Evolutionary conservation across 92 coral and sea anemone genomes (phyloP).

Genomic region (Blastomussa wellsi): DNA sequence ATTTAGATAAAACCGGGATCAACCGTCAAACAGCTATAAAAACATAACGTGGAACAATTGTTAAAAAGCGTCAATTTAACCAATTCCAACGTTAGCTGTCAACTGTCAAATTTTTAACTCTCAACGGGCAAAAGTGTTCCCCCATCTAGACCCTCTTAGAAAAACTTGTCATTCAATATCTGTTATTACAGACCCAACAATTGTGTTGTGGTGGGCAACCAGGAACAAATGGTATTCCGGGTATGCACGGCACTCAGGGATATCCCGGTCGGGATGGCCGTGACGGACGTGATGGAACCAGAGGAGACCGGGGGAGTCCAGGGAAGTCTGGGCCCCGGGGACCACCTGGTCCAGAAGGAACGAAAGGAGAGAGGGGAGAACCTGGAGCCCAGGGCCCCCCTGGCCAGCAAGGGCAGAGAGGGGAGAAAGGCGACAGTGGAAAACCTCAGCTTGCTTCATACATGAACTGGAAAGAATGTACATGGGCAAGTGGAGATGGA

Average conservation of each 20-base stretch:
- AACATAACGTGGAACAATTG: no score
- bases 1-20: no score
- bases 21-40: no score
- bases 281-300: background rate
- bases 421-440: background rate
- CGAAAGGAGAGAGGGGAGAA: background rate
- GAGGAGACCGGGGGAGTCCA: background rate
- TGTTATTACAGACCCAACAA: no score
- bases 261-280: background rate
- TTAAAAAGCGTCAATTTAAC: no score
- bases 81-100: no score
- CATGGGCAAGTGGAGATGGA: background rate
- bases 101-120: no score
- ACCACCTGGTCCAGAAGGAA: background rate
- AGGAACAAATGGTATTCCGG: background rate
- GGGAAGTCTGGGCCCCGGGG: background rate
- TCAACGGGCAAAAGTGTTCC: no score
- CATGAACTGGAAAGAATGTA: constrained; percentile 23
- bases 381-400: constrained; percentile 4
- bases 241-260: background rate
- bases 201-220: background rate
- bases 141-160: no score
- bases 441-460: background rate
- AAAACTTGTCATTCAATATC: no score
- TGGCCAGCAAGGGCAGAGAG: background rate